Percentiles rank a stretch among this genome's conserved stretches.
phyloP scores from a whole-genome alignment of 1,140 invertebrate species.

The Anoplophora glabripennis region DNA sequence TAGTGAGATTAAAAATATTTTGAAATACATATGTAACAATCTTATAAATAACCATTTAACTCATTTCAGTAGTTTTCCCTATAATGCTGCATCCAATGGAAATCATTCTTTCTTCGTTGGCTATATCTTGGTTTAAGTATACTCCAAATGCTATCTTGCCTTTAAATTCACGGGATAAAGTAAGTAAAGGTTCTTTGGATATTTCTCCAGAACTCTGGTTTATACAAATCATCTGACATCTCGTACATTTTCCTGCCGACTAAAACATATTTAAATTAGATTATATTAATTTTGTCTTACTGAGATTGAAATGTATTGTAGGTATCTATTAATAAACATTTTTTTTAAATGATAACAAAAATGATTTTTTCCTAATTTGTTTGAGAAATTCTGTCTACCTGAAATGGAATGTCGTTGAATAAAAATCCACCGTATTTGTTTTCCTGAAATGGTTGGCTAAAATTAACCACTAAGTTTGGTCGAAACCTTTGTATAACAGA shows the following conservation, averaged over 20 bases:
- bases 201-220: slow-evolving; percentile 79
- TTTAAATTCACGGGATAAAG: slow-evolving; percentile 68
- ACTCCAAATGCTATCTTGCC: slow-evolving; percentile 79
- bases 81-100: slow-evolving; percentile 5
- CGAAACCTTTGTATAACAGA: slow-evolving; percentile 64
- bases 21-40: too few relatives aligned
- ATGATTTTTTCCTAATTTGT: neutral
- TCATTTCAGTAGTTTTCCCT: neutral
- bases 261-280: slow-evolving; percentile 9
- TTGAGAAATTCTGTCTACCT: slow-evolving; percentile 52
- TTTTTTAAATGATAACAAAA: too few relatives aligned
- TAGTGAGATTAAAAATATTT: too few relatives aligned
- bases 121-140: slow-evolving; percentile 51
- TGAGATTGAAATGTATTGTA: too few relatives aligned
- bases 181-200: slow-evolving; percentile 79
- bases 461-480: slow-evolving; percentile 66
- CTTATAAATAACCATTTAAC: neutral
- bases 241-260: slow-evolving; percentile 69
- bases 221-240: slow-evolving; percentile 94
- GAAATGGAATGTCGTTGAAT: slow-evolving; percentile 68
- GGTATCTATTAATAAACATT: too few relatives aligned
- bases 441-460: slow-evolving; percentile 69
- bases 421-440: slow-evolving; percentile 65
- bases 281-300: too few relatives aligned
- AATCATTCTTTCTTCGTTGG: slow-evolving; percentile 3